Conservation (phyloP, 1,140 invertebrate genomes). For the Hetaerina americana region DNA sequence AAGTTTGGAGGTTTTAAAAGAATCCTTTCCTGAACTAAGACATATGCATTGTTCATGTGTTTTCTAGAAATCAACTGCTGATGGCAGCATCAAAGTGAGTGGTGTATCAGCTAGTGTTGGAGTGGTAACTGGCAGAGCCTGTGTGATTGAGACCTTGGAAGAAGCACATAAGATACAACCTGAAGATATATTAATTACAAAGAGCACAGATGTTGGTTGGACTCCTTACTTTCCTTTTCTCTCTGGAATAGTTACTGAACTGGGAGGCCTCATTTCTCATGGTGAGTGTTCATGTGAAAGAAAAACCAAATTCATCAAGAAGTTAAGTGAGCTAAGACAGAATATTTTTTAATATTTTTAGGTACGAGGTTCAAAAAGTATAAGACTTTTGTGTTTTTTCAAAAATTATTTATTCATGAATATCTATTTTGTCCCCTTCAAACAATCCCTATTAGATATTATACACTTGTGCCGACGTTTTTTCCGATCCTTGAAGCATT, state of each 20-base stretch:
- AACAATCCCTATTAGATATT: too few relatives aligned
- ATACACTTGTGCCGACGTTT: too few relatives aligned
- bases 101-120: slow-evolving; percentile 44
- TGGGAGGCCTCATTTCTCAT: slow-evolving; percentile 74
- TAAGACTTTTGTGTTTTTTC: too few relatives aligned
- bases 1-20: too few relatives aligned
- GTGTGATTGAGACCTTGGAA: slow-evolving; percentile 46
- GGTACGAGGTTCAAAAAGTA: too few relatives aligned
- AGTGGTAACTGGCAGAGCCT: slow-evolving; percentile 46
- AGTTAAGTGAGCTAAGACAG: neutral
- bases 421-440: too few relatives aligned
- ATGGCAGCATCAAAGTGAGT: neutral
- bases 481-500: too few relatives aligned
- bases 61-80: neutral
- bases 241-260: slow-evolving; percentile 65
- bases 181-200: slow-evolving; percentile 61
- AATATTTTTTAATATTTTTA: neutral
- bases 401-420: too few relatives aligned
- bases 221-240: slow-evolving; percentile 74
- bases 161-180: slow-evolving; percentile 30
- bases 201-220: slow-evolving; percentile 74
- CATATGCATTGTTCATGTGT: too few relatives aligned
- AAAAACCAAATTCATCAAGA: neutral
- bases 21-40: too few relatives aligned
- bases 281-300: slow-evolving; percentile 32